A percentile compares a stretch with the other conserved stretches of the same genome.
Evolutionary conservation across 2,797 vertebrate species (phyloP).

Genomic region (Macroramphosus scolopax): DNA sequence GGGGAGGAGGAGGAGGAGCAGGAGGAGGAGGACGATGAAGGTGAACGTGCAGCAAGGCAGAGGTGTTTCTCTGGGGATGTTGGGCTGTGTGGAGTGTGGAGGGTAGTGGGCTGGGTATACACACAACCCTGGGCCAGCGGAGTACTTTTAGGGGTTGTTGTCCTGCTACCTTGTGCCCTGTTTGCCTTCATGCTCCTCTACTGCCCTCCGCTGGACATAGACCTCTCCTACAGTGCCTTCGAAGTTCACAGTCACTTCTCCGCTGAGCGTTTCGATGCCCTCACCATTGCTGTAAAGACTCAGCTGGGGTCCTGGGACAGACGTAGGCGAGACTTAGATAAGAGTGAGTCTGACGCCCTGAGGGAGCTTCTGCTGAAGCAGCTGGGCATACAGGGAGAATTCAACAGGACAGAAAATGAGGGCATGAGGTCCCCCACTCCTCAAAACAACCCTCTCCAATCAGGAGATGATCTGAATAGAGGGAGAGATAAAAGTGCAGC

Average conservation of each 20-base stretch:
- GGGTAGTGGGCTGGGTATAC: conserved; percentile 86
- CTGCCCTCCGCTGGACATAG: conserved; percentile 94
- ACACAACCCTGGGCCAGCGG: conserved; percentile 86
- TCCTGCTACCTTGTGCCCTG: conserved; percentile 85
- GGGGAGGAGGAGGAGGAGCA: conserved; percentile 75
- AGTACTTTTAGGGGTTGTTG: conserved; percentile 82
- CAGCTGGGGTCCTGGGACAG: conserved; percentile 95
- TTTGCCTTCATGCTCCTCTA: conserved; percentile 91
- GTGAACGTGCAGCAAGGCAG: conserved; percentile 50
- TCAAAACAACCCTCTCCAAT: conserved; percentile 7
- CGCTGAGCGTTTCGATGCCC: conserved; percentile 91
- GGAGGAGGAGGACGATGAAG: conserved; percentile 65
- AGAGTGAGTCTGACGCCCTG: conserved; percentile 82
- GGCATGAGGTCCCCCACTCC: conserved; percentile 10
- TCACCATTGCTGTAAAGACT: conserved; percentile 90
- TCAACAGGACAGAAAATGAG: conserved; percentile 45
- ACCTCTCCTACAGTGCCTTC: conserved; percentile 97
- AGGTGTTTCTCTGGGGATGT: conserved; percentile 56
- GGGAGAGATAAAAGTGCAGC: conserved; percentile 31
- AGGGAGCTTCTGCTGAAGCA: conserved; percentile 85
- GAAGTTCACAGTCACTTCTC: conserved; percentile 97
- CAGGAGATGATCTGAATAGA: conserved; percentile 33
- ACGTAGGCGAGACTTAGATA: conserved; percentile 85
- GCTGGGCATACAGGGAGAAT: conserved; percentile 49
- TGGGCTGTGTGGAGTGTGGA: conserved; percentile 86